A percentile compares a stretch with the other conserved stretches of the same genome.
Conservation (phyloP, 2,888 invertebrate genomes). For the Scaptomyza tumidula region DNA sequence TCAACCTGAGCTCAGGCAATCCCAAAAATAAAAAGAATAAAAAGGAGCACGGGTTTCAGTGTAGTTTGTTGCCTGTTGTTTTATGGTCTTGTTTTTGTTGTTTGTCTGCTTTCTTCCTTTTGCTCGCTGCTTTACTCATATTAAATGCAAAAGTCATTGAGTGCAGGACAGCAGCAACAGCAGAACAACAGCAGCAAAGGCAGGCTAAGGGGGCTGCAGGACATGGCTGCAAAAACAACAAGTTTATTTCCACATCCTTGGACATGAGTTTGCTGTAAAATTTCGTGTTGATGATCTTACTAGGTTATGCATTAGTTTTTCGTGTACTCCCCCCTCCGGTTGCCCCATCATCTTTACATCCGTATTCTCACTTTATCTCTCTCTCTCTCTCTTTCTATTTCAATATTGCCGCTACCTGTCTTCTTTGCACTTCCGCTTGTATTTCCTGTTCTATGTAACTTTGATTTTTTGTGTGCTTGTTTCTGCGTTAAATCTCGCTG, state of each 20-base stretch:
- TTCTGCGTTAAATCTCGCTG: constrained; percentile 67
- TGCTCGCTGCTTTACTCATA: constrained; percentile 66
- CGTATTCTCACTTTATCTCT: neutral
- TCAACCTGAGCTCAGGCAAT: constrained; percentile 36
- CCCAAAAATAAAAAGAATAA: constrained; percentile 4
- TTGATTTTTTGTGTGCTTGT: constrained; percentile 76
- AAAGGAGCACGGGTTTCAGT: constrained; percentile 19
- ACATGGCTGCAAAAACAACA: constrained; percentile 66
- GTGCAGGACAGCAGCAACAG: constrained; percentile 60
- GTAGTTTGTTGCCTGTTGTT: constrained; percentile 28
- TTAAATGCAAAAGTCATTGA: constrained; percentile 82
- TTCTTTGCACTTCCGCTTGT: constrained; percentile 53
- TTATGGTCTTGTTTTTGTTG: constrained; percentile 31
- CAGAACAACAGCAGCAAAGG: constrained; percentile 10
- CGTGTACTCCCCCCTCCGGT: constrained; percentile 24
- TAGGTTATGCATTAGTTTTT: constrained; percentile 81
- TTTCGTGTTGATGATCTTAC: constrained; percentile 82
- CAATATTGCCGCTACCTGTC: constrained; percentile 37
- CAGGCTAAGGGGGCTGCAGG: constrained; percentile 13
- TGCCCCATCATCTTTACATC: neutral
- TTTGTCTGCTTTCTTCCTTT: constrained; percentile 41
- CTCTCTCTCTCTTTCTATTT: constrained; percentile 1
- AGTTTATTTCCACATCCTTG: constrained; percentile 80
- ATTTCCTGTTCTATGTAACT: constrained; percentile 61
- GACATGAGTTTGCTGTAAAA: constrained; percentile 80